Evolutionary conservation across 2,888 invertebrate genomes (phyloP), one percentile per base, ranked within the genome.

Genomic region (Scaptomyza polygonia): DNA sequence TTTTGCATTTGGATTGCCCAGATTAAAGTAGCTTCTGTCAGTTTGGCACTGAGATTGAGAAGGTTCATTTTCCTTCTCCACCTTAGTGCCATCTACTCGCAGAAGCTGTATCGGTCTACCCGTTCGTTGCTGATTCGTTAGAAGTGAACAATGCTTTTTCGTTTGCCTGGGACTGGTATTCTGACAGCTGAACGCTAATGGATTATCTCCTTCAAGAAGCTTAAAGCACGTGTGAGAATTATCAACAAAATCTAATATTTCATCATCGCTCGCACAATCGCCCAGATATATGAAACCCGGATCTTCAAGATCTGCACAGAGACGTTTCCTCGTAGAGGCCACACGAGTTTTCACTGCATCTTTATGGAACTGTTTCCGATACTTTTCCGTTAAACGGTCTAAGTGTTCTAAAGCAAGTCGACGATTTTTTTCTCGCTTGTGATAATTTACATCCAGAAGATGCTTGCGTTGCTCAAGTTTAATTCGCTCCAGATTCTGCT

Each of bases 341-440:
- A 51, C 11, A 5, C 80, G 49, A 3, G 69, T 43, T 39, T 69
- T 75, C 1, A 51, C 9, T 0, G 82, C 76, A 73, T 76, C 45
- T 5, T 49, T 65, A n/a, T 63, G 78, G 16, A 83, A 84, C 5
- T 63, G 45, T 4, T 48, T 18, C 6, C n/a, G 44, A 48, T 69
- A 80, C 11, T 39, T 12, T 2, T 66, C 64, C 5, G 76, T 59
- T 47, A 84, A 29, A 0, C 66, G 58, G 9, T 83, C 66, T 34
- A 83, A 47, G 5, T 83, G 64, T 1, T 66, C 30, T 5, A 81
- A 12, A 0, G 69, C 47, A 2, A 61, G 64, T 5, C 47, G 62
- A 0, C 54, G 65, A 3, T 16, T 43, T 0, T 12, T 29, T 44
- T 64, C 43, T 8, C 44, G 49, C 0, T 29, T 14, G 0, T 36